phyloP scores from a whole-genome alignment of 2,797 vertebrate species.

The Calcarius lapponicus region DNA sequence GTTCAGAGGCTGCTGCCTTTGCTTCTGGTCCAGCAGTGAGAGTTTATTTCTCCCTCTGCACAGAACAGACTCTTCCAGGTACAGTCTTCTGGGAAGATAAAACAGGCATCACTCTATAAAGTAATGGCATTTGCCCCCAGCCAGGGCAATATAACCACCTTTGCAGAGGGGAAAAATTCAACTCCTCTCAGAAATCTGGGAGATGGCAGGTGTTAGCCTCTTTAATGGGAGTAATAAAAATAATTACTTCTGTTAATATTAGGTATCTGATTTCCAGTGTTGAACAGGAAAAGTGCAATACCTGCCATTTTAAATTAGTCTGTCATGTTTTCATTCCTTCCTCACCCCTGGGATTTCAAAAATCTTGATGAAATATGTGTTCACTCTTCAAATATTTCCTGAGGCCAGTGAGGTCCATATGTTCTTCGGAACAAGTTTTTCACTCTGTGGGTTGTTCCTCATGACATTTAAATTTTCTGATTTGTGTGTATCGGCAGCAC shows the following conservation, averaged over 20 bases:
- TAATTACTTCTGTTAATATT: constrained; percentile 69
- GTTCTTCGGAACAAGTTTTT: constrained; percentile 75
- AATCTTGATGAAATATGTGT: constrained; percentile 78
- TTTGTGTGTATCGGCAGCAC: constrained; percentile 11
- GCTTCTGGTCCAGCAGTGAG: not conserved
- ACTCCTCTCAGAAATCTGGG: constrained; percentile 53
- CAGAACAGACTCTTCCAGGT: not conserved
- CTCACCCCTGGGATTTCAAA: constrained; percentile 71
- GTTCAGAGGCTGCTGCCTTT: not conserved
- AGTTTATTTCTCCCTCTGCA: not conserved
- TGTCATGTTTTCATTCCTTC: constrained; percentile 76
- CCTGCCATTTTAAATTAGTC: constrained; percentile 79
- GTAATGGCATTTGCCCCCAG: not conserved
- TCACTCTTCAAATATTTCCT: constrained; percentile 80
- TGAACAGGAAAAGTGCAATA: constrained; percentile 68
- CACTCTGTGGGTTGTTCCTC: constrained; percentile 64
- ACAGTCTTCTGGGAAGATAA: not conserved
- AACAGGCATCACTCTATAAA: constrained; percentile 54
- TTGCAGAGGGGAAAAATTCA: constrained; percentile 51
- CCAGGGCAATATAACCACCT: constrained; percentile 14
- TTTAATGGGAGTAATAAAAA: constrained; percentile 67
- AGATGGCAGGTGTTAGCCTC: constrained; percentile 54
- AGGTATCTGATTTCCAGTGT: constrained; percentile 70
- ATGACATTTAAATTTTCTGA: constrained; percentile 70
- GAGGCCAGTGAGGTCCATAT: constrained; percentile 79